Conservation (phyloP, 2,888 invertebrate genomes). For the Platerodrilus igneus region DNA sequence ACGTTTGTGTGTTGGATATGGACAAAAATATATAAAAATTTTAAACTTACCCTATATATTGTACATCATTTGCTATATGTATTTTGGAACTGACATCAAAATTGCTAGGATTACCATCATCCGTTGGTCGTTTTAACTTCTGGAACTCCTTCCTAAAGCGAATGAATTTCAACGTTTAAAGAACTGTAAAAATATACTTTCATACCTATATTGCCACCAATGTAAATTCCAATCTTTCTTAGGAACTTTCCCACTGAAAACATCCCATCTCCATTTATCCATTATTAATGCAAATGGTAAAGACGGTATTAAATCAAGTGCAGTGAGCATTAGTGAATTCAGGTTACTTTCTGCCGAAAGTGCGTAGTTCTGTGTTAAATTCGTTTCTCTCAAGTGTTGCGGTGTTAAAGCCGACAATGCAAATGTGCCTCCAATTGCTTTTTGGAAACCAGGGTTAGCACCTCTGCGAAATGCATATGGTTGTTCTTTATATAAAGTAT, state of each 20-base stretch:
- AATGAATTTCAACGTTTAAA: not conserved
- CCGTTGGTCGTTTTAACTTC: constrained; percentile 45
- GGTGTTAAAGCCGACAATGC: constrained; percentile 55
- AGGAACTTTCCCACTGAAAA: constrained; percentile 47
- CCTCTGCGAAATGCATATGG: constrained; percentile 52
- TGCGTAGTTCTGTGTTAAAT: constrained; percentile 44
- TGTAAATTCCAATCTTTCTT: constrained; percentile 46
- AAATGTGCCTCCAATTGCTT: constrained; percentile 59
- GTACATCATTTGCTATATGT: constrained; percentile 47
- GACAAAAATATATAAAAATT: too few relatives aligned
- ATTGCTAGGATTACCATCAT: constrained; percentile 43
- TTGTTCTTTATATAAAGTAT: constrained; percentile 55
- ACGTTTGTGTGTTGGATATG: too few relatives aligned
- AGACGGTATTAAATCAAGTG: constrained; percentile 50
- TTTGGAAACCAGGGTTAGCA: constrained; percentile 60
- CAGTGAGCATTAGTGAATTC: constrained; percentile 49
- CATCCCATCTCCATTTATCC: constrained; percentile 56
- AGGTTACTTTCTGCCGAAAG: constrained; percentile 44
- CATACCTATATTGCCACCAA: constrained; percentile 45
- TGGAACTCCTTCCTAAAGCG: constrained; percentile 44
- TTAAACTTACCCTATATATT: constrained; percentile 46
- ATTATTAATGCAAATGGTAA: constrained; percentile 55
- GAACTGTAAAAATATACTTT: too few relatives aligned
- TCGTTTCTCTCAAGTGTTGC: constrained; percentile 48
- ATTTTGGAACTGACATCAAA: constrained; percentile 50